These are phyloP conservation scores for Crocallis elinguaria DNA, from an alignment of 2,888 invertebrate genomes.

Conservation along the genomic window DNA sequence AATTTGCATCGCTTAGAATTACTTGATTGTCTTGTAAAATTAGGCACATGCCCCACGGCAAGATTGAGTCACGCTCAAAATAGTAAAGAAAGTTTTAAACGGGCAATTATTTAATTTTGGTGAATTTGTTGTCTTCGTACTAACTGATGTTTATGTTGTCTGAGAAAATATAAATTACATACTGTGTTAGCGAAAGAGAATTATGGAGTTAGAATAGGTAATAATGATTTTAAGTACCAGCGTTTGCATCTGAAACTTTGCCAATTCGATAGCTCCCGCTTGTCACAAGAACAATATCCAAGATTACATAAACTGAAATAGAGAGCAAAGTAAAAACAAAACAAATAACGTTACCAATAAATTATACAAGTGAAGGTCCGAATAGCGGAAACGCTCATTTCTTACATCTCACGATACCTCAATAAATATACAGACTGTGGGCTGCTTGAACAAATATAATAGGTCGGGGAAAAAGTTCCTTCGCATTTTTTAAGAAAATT, in stretches of 20 bases:
- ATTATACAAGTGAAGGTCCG: conserved; percentile 30
- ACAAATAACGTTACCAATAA: conserved; percentile 18
- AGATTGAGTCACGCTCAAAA: conserved; percentile 26
- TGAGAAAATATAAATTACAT: too few species aligned
- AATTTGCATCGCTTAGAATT: conserved; percentile 11
- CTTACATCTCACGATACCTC: conserved; percentile 38
- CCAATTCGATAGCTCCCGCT: too few species aligned
- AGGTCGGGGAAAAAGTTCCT: too few species aligned
- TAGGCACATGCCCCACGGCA: conserved; percentile 32
- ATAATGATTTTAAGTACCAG: not conserved
- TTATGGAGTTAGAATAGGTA: too few species aligned
- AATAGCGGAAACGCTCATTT: conserved; percentile 44
- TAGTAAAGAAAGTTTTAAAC: not conserved
- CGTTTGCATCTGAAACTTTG: too few species aligned
- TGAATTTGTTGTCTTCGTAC: not conserved
- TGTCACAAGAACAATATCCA: not conserved
- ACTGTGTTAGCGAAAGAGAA: too few species aligned
- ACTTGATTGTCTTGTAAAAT: conserved; percentile 27
- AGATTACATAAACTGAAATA: not conserved
- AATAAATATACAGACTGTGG: conserved; percentile 45
- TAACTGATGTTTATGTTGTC: not conserved
- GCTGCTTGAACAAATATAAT: conserved; percentile 35
- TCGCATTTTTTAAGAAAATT: too few species aligned
- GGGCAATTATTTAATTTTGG: not conserved
- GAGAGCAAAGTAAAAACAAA: not conserved